Evolutionary conservation across 1,140 invertebrate species (phyloP), one percentile per base, ranked within the genome.

Genomic region (Drosophila punjabiensis): DNA sequence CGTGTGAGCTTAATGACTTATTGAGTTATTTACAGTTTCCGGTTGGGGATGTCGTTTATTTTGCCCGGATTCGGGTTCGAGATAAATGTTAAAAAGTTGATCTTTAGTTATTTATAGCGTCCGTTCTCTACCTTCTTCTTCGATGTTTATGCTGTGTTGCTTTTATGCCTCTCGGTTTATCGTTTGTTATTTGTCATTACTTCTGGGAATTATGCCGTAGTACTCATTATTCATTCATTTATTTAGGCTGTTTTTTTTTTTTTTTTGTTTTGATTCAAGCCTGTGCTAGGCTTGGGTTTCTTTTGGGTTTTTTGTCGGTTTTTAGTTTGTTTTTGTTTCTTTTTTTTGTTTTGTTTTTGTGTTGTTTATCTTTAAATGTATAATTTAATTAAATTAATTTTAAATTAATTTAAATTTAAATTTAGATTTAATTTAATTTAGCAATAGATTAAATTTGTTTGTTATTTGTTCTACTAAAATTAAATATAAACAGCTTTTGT

Each of bases 401-500:
- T 61, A 68, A 48, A 67, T 71, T 73, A 73, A 71, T 73, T 59
- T 73, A 73, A 50, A 50, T 61, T 50, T 73, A 61, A 61, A 73
- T 61, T 60, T 73, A 61, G 52, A 73, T 73, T 61, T 76, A 86
- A 75, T 80, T 76, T 76, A 83, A 85, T 90, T 82, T 90, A 90
- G 79, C 79, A 76, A 82, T 90, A 90, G 75, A 76, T 89, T 81
- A 68, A 75, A 74, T 85, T 83, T 79, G 69, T 85, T 90, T 91
- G 76, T 89, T 88, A 91, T 91, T 91, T 93, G 83, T 92, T 92
- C 92, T 92, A 92, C 90, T 93, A 90, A 92, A 91, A 92, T 77
- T 91, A 87, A 92, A 92, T 86, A 91, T 89, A 93, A 92, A 93
- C 91, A 92, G 91, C 89, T 86, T 93, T 93, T 92, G 92, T 92